Conservation (phyloP, 1,140 invertebrate genomes). For the Aphidius gifuensis region DNA sequence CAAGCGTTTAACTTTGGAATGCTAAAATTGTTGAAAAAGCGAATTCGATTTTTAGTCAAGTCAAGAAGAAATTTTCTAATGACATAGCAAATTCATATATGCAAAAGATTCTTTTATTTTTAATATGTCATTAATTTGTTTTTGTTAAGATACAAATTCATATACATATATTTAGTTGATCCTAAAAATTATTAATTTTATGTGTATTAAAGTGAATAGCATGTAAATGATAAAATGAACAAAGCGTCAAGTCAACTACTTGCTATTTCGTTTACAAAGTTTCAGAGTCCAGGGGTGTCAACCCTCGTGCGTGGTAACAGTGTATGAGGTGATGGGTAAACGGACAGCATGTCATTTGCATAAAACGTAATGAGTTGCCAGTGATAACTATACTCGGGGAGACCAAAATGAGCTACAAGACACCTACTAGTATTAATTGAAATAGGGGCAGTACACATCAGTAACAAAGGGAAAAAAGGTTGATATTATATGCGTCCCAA, state of each 20-base stretch:
- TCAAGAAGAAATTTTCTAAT: too few species aligned
- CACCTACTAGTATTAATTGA: slow-evolving; percentile 45
- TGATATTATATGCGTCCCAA: too few species aligned
- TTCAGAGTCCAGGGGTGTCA: slow-evolving; percentile 11
- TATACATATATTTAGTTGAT: too few species aligned
- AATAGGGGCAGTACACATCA: slow-evolving; percentile 39
- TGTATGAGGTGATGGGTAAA: slow-evolving; percentile 27
- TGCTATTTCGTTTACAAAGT: slow-evolving; percentile 18
- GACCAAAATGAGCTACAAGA: slow-evolving; percentile 42
- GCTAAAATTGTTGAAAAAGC: slow-evolving; percentile 29
- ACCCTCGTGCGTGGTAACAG: slow-evolving; percentile 13
- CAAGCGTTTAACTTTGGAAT: slow-evolving; percentile 21
- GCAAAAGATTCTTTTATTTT: too few species aligned
- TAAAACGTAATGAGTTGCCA: slow-evolving; percentile 35
- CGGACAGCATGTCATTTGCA: slow-evolving; percentile 45
- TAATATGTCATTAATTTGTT: too few species aligned
- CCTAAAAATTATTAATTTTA: too few species aligned
- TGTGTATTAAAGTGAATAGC: too few species aligned
- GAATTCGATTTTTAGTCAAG: not conserved
- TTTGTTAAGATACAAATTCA: too few species aligned
- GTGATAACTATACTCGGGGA: slow-evolving; percentile 42
- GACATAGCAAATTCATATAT: too few species aligned
- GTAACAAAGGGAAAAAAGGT: not conserved
- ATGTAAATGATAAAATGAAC: too few species aligned
- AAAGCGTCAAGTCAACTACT: slow-evolving; percentile 12